phyloP scores from a whole-genome alignment of 1,140 invertebrate species.

The Caligus rogercresseyi region DNA sequence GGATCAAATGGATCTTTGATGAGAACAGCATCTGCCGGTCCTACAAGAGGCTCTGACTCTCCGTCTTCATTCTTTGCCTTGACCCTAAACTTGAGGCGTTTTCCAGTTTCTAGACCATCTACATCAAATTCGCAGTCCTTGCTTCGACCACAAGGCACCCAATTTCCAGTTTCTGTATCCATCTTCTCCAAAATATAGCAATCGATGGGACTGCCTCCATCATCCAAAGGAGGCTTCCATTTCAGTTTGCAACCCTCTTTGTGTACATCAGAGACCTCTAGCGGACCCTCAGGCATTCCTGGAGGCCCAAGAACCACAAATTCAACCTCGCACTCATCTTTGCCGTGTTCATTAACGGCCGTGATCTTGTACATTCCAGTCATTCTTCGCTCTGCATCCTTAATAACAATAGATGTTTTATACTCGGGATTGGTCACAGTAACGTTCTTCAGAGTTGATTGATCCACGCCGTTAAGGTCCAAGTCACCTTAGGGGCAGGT shows the following conservation, averaged over 20 bases:
- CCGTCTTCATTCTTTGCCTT: slow-evolving; percentile 89
- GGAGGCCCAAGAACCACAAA: slow-evolving; percentile 84
- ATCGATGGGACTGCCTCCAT: slow-evolving; percentile 76
- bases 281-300: slow-evolving; percentile 74
- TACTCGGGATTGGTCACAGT: slow-evolving; percentile 78
- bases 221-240: slow-evolving; percentile 88
- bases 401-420: slow-evolving; percentile 64
- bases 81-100: slow-evolving; percentile 86
- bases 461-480: slow-evolving; percentile 45
- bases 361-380: slow-evolving; percentile 77
- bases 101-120: slow-evolving; percentile 68
- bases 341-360: slow-evolving; percentile 77
- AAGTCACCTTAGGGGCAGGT: slow-evolving; percentile 76
- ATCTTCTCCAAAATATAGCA: slow-evolving; percentile 83
- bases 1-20: slow-evolving; percentile 93
- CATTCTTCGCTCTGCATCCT: slow-evolving; percentile 56
- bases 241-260: slow-evolving; percentile 85
- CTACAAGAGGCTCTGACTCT: slow-evolving; percentile 72
- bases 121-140: slow-evolving; percentile 69
- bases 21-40: slow-evolving; percentile 54
- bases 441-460: slow-evolving; percentile 24
- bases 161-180: slow-evolving; percentile 46
- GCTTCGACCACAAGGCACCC: slow-evolving; percentile 36
- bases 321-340: slow-evolving; percentile 83
- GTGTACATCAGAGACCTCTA: slow-evolving; percentile 77